A percentile compares a stretch with the other conserved stretches of the same genome.
Evolutionary conservation across 2,113 vertebrate genomes (phyloP).

Genomic region (Aspiorhynchus laticeps): DNA sequence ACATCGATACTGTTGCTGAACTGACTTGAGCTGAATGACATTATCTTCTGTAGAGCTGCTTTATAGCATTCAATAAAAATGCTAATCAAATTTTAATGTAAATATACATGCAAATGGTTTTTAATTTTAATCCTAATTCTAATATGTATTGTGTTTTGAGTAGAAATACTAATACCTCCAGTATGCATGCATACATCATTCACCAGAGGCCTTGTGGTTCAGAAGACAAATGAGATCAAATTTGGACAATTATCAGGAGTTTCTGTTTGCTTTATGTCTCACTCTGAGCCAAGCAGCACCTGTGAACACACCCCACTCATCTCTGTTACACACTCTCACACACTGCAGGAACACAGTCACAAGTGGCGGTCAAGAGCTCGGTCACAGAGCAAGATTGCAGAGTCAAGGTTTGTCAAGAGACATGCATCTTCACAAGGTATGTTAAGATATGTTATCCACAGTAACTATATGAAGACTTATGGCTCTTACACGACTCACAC

Average conservation of each 20-base stretch:
- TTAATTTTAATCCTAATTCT: too few species aligned
- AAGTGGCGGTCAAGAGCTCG: not conserved
- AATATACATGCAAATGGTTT: too few species aligned
- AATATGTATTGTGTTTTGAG: not conserved
- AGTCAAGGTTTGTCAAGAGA: not conserved
- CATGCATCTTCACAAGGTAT: not conserved
- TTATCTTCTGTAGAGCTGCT: too few species aligned
- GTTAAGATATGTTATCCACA: not conserved
- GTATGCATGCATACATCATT: not conserved
- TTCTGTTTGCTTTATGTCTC: not conserved
- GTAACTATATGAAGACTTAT: not conserved
- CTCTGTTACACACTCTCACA: slow-evolving; percentile 19
- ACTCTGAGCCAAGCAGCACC: slow-evolving; percentile 8
- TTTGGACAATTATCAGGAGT: not conserved
- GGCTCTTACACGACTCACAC: not conserved
- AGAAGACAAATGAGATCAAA: not conserved
- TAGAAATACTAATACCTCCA: not conserved
- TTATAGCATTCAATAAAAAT: too few species aligned
- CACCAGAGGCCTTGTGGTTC: not conserved
- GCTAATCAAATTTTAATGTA: too few species aligned
- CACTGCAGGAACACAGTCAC: not conserved
- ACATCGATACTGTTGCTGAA: not conserved
- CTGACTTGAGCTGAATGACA: too few species aligned
- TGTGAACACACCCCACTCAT: slow-evolving; percentile 15
- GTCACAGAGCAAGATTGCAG: not conserved